Evolutionary conservation across 2,888 invertebrate genomes (phyloP).

Genomic region (Scaptodrosophila latifasciaeformis): DNA sequence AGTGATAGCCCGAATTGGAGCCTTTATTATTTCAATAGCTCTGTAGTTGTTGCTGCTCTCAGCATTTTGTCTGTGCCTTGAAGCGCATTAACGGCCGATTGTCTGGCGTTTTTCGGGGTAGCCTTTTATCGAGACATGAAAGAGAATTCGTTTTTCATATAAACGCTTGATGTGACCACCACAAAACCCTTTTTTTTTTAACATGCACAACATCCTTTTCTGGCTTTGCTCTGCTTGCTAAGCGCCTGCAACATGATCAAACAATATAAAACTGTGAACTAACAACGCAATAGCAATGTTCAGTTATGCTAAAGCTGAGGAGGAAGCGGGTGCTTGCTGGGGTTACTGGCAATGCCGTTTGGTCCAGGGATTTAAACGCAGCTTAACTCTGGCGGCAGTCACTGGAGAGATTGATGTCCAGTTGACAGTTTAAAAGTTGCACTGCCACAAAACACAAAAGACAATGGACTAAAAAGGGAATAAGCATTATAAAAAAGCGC

Average conservation of each 20-base stretch:
- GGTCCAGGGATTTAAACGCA: conserved; percentile 31
- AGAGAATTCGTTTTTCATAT: conserved; percentile 38
- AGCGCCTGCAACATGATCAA: conserved; percentile 5
- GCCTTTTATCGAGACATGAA: conserved; percentile 46
- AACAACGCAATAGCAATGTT: conserved; percentile 3
- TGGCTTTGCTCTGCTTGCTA: conserved; percentile 1
- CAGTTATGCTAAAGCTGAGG: conserved; percentile 5
- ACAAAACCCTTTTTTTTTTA: conserved; percentile 50
- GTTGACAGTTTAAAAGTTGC: conserved; percentile 48
- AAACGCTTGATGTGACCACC: conserved; percentile 19
- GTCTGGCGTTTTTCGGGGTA: conserved; percentile 1
- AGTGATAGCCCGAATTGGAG: neutral
- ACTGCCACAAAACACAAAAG: conserved; percentile 3
- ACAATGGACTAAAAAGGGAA: too few species aligned
- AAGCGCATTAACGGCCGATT: conserved; percentile 28
- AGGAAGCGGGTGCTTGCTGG: too few species aligned
- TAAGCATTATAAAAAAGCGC: too few species aligned
- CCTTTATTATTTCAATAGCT: conserved; percentile 30
- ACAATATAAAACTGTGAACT: conserved; percentile 7
- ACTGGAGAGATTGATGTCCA: conserved; percentile 57
- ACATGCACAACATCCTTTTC: conserved; percentile 17
- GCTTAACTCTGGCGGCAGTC: conserved; percentile 26
- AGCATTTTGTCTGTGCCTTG: conserved; percentile 41
- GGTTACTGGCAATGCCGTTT: conserved; percentile 5
- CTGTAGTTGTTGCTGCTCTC: neutral